Evolutionary conservation across 2,888 invertebrate species (phyloP).

Genomic region (Pyralis farinalis): DNA sequence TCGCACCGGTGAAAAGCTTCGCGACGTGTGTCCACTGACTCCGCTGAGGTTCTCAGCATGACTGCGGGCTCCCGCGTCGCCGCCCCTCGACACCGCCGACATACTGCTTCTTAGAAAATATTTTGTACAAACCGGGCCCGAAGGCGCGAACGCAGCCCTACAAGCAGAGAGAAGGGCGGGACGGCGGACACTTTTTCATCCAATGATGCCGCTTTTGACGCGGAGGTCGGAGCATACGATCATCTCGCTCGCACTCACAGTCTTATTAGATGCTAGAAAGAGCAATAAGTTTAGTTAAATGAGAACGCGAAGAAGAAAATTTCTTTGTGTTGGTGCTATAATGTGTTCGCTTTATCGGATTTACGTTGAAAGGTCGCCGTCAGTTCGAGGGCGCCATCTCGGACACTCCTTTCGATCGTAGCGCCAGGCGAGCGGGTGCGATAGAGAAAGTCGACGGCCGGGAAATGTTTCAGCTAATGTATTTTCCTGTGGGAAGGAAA

Average conservation of each 20-base stretch:
- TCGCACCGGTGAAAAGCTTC: constrained; percentile 61
- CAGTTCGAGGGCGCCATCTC: constrained; percentile 67
- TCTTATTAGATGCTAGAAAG: neutral
- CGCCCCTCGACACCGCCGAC: constrained; percentile 73
- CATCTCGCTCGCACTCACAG: constrained; percentile 39
- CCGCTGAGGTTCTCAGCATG: constrained; percentile 78
- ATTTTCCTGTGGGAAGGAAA: constrained; percentile 80
- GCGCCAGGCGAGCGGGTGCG: constrained; percentile 22
- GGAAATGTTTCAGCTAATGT: constrained; percentile 77
- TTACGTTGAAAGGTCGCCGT: constrained; percentile 78
- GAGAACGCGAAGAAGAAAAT: constrained; percentile 59
- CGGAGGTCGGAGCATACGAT: constrained; percentile 24
- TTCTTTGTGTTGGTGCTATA: constrained; percentile 73
- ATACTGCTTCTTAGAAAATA: constrained; percentile 74
- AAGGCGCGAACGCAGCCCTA: constrained; percentile 71
- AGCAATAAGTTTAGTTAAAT: constrained; percentile 5
- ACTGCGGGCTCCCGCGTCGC: constrained; percentile 78
- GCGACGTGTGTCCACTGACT: constrained; percentile 75
- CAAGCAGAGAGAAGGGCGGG: constrained; percentile 61
- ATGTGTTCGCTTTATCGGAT: constrained; percentile 78
- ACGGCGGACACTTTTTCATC: constrained; percentile 62
- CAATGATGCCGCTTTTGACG: constrained; percentile 49
- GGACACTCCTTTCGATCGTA: constrained; percentile 37
- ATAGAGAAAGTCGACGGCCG: constrained; percentile 44
- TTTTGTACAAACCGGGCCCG: constrained; percentile 45